Evolutionary conservation across 2,797 vertebrate species (phyloP), one percentile per base, ranked within the genome.

Genomic region (Corythornis leucogaster): DNA sequence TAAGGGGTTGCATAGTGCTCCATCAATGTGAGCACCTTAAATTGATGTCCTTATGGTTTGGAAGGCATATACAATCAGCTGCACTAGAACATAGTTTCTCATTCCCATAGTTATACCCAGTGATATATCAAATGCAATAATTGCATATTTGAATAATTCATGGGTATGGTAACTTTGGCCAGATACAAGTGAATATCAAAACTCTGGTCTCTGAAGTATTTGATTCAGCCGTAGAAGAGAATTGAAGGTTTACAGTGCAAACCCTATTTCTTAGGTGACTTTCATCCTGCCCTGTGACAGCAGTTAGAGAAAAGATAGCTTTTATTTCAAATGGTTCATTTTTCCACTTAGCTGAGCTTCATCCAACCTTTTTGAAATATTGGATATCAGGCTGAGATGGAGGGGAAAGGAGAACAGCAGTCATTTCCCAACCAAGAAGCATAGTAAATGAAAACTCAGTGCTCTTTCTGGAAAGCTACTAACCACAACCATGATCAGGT

Each of bases 61-160:
- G 91, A 93, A 94, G 75, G 87, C 93, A 89, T 87, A 89, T 85
- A 90, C 83, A 91, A 93, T 93, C 75, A 84, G 84, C 79, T 68
- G 74, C 85, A 89, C 77, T 91, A 93, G 95, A 95, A 92, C 93
- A 89, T 79, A 80, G 82, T 84, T 91, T 90, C 91, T 89, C 55
- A 68, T 91, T 89, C 92, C 59, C 77, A 71, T 42, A 1, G 68
- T 93, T 95, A 80, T 92, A 95, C 46, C 73, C 71, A 94, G 90
- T 79, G 92, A 83, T 95, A 94, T 76, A 95, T 93, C 93, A 96
- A 94, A 95, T 71, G 87, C 80, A 94, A 95, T 94, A 93, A 95
- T 93, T 92, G 79, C 78, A 68, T 91, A 78, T 94, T 87, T 95
- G 90, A 95, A 95, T 96, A 93, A 95, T 97, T 96, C 93, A 93